phyloP scores from a whole-genome alignment of 2,888 invertebrate genomes.

The Himalopsyche kuldschensis region DNA sequence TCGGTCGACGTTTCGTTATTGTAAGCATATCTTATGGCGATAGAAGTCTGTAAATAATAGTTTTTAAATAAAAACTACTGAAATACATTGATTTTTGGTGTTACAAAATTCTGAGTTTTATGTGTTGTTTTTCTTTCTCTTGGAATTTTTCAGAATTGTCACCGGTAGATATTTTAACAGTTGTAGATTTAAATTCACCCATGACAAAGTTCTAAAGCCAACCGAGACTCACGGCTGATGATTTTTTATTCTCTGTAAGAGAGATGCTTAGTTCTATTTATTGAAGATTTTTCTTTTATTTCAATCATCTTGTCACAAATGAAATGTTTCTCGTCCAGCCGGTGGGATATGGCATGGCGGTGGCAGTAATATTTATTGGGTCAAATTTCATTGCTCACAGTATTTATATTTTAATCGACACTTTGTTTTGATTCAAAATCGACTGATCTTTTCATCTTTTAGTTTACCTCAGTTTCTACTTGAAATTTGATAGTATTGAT shows the following conservation, averaged over 20 bases:
- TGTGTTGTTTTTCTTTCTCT: neutral
- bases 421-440: too few relatives aligned
- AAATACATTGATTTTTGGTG: slow-evolving; percentile 34
- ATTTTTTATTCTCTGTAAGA: neutral
- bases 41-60: slow-evolving; percentile 40
- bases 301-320: too few relatives aligned
- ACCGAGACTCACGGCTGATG: neutral
- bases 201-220: neutral
- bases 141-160: neutral
- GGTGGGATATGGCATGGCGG: too few relatives aligned
- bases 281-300: too few relatives aligned
- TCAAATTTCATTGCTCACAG: too few relatives aligned
- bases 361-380: too few relatives aligned
- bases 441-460: too few relatives aligned
- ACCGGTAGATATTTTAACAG: neutral
- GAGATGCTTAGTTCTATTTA: neutral
- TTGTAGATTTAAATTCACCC: neutral
- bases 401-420: too few relatives aligned
- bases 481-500: neutral
- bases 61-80: slow-evolving; percentile 39
- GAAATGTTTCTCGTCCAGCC: too few relatives aligned
- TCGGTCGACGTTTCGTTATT: slow-evolving; percentile 29
- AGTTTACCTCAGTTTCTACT: neutral
- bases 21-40: slow-evolving; percentile 38
- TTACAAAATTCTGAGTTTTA: slow-evolving; percentile 25